phyloP scores from a whole-genome alignment of 92 coral and sea anemone genomes.

The Montipora capitata region DNA sequence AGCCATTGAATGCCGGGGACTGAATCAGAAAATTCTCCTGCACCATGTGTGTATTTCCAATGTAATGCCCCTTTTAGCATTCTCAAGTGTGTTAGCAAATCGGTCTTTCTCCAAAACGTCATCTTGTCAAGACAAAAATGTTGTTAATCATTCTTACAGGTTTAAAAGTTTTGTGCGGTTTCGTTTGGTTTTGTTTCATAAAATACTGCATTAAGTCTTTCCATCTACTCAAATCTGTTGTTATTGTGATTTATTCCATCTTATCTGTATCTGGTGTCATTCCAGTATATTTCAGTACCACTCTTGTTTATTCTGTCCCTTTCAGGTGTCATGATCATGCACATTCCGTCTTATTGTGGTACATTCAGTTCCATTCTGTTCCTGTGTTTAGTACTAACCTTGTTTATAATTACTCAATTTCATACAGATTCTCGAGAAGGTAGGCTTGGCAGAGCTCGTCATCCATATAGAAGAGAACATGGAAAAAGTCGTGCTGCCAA shows the following conservation, averaged over 20 bases:
- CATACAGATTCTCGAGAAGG: slow-evolving; percentile 49
- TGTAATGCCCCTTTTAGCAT: neutral
- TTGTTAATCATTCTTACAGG: neutral
- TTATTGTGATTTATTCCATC: no score
- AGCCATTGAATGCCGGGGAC: neutral
- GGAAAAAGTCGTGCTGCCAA: slow-evolving; percentile 40
- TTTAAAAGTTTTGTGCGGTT: no score
- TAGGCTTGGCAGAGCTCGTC: slow-evolving; percentile 27
- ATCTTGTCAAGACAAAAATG: neutral
- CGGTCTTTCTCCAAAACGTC: neutral
- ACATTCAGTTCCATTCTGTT: no score
- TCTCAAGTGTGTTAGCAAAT: neutral
- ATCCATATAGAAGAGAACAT: slow-evolving; percentile 6
- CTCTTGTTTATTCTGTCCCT: no score
- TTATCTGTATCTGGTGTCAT: no score
- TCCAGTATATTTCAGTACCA: no score
- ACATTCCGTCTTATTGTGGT: no score
- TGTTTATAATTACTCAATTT: neutral
- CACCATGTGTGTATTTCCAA: neutral
- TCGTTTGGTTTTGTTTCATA: no score
- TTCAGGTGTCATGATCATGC: no score
- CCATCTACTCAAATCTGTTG: no score
- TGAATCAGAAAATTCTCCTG: neutral
- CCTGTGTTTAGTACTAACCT: no score
- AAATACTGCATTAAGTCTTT: no score